Conservation (phyloP, 2,797 vertebrate genomes). For the Oreortyx pictus region DNA sequence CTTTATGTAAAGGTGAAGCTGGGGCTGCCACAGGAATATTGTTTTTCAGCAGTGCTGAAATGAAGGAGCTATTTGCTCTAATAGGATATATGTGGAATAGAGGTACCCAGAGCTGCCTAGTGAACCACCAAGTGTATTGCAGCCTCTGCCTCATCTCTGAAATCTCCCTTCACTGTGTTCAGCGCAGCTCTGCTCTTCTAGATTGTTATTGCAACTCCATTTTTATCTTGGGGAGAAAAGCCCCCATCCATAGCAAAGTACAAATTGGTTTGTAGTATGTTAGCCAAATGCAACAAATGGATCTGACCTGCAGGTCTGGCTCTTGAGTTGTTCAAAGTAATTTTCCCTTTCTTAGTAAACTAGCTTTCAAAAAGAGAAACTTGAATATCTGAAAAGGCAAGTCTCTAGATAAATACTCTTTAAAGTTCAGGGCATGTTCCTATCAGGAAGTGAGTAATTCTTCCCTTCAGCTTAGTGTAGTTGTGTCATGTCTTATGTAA, state of each 20-base stretch:
- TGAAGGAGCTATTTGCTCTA: slow-evolving; percentile 4
- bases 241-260: background rate
- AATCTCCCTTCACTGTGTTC: background rate
- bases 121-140: background rate
- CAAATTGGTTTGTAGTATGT: background rate
- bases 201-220: background rate
- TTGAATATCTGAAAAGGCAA: background rate
- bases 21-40: background rate
- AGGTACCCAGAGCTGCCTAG: background rate
- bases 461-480: background rate
- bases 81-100: background rate
- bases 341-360: background rate
- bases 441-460: background rate
- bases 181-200: background rate
- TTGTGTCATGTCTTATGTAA: background rate
- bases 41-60: slow-evolving; percentile 1
- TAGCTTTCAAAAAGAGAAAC: background rate
- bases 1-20: background rate
- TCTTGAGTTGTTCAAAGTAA: background rate
- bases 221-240: background rate
- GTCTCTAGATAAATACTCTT: background rate
- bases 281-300: background rate
- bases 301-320: background rate
- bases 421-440: background rate
- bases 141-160: background rate